A percentile compares a stretch with the other conserved stretches of the same genome.
Conservation (phyloP, 2,113 vertebrate genomes). For the Oncorhynchus gorbuscha region DNA sequence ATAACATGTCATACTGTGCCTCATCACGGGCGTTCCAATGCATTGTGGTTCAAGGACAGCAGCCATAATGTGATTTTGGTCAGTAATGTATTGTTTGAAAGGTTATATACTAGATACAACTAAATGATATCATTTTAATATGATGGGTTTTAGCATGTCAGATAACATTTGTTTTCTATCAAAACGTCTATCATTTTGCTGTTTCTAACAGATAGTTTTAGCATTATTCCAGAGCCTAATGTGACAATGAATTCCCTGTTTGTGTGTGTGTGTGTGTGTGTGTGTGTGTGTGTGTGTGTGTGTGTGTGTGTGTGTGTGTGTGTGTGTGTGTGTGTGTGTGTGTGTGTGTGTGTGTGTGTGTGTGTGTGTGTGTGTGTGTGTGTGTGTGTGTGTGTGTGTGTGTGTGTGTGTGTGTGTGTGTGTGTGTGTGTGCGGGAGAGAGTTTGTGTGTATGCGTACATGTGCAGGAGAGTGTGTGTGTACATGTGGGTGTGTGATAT, state of each 20-base stretch:
- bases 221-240: constrained; percentile 55
- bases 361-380: constrained; percentile 23
- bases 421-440: too few relatives aligned
- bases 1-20: constrained; percentile 63
- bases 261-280: constrained; percentile 23
- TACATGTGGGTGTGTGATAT: too few relatives aligned
- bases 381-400: too few relatives aligned
- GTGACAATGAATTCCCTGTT: constrained; percentile 54
- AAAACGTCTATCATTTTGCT: constrained; percentile 64
- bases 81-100: constrained; percentile 58
- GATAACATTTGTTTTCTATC: constrained; percentile 52
- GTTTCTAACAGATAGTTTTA: constrained; percentile 64
- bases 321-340: neutral
- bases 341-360: neutral
- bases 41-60: constrained; percentile 54
- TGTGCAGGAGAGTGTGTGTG: neutral
- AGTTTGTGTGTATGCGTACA: neutral
- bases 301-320: constrained; percentile 8
- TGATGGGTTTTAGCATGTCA: constrained; percentile 57
- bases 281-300: constrained; percentile 1
- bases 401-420: constrained; percentile 4
- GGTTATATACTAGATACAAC: constrained; percentile 54
- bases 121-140: constrained; percentile 56
- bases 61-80: constrained; percentile 59
- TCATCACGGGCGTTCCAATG: constrained; percentile 52